Evolutionary conservation across 2,888 invertebrate species (phyloP), one percentile per base, ranked within the genome.

Genomic region (Noctua janthe): DNA sequence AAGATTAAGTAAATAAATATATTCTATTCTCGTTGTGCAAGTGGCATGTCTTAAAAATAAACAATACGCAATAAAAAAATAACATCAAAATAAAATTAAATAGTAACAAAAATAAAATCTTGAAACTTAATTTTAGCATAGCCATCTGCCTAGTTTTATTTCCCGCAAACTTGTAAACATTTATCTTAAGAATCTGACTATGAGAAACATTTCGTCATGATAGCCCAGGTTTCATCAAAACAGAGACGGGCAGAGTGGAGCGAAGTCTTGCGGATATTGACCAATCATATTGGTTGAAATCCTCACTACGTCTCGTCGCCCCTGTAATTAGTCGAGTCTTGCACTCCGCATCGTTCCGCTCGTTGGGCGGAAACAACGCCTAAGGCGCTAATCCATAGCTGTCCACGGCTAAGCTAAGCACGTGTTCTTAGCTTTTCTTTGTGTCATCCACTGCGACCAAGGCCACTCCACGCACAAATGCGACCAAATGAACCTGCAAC

Each of bases 61-160:
- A 70, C 49, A 43, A 29, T 47, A 47, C 43, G 54, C 11, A 62
- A 64, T 35, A 51, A 43, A 67, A 83, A 66, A 49, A 51, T 47
- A 39, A 43, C 6, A 49, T 70, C 13, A 71, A 56, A 81, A 69
- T 64, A 66, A 70, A 75, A 71, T 67, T 39, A 39, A 20, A 71
- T 69, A 73, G 64, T 74, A 80, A 84, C 81, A 85, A 80, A 85
- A 85, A 75, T 87, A 87, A 69, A 85, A 51, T 77, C 43, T 87
- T 62, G 11, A 66, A 70, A 83, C 71, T 54, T 70, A 62, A 70
- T 74, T 76, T 73, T 66, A 67, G n/a, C 79, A 74, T 78, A 79
- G 71, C 49, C 74, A 49, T 75, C 6, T 62, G 29, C 29, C 51
- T 66, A n/a, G 43, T 78, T 59, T 11, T 73, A 75, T 47, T 35